Base-by-base conservation (phyloP, 2,888 invertebrate species). In the Drosophila nr. perissopoda region DNA sequence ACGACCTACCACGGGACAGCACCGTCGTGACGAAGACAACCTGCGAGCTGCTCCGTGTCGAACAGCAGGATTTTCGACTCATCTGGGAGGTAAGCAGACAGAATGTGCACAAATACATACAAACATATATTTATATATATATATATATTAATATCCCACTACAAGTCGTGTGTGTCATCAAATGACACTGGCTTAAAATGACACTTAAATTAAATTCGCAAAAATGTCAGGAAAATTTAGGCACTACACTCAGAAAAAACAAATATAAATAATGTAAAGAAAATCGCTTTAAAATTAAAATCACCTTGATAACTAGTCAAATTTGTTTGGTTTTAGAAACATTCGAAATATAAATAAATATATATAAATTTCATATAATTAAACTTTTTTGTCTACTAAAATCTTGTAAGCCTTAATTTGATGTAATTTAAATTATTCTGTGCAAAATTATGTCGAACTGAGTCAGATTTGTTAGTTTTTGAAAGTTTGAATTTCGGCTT, bases 61-160 rank as follows among this genome's bases (percentile, higher is more conserved):
- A 96, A 92, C 96, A 96, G 92, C 95, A 95, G 86, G 96, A 96
- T 93, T 96, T 97, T 93, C 95, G 95, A 88, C 94, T 96, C 76
- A 95, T 97, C 85, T 96, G 96, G 96, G 96, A 96, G 95, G 96
- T 96, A 93, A 94, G 94, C 90, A 66, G 56, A 16, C 8, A 29
- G n/a, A 27, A 27, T 27, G 27, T 38, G 6, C 25, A 36, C 25
- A 40, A 51, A 46, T 25, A 52, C 29, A 58, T 7, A 21, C 11
- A 53, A 10, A 34, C 11, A 36, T 21, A 46, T 13, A 49, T 21
- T 36, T 13, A 56, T 21, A 3, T 48, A 46, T 69, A 70, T 4
- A 51, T 25, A 4, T 49, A 46, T 31, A 27, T 36, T n/a, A 27
- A 54, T 27, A 73, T 61, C 58, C 11, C 42, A 46, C 54, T 38